These are phyloP conservation scores for Pachycephus smyrnensis DNA, from an alignment of 2,888 invertebrate species.

Conservation along the genomic window DNA sequence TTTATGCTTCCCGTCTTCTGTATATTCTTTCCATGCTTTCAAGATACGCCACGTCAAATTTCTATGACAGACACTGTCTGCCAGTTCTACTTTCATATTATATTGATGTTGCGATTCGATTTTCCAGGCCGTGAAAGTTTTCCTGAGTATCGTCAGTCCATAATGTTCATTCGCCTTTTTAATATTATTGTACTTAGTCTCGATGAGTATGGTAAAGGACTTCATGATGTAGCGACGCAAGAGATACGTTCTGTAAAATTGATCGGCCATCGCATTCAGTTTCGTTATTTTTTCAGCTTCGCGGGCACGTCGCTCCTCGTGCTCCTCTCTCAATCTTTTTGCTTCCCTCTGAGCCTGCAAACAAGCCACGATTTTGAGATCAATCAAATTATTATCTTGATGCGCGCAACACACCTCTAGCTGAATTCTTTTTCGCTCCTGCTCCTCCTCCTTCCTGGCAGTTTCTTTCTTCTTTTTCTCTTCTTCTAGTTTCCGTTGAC, in stretches of 20 bases:
- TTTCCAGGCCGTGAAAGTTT: constrained; percentile 68
- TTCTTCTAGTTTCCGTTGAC: constrained; percentile 65
- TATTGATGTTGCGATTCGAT: constrained; percentile 59
- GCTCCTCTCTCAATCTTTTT: constrained; percentile 48
- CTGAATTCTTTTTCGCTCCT: constrained; percentile 61
- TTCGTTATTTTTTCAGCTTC: constrained; percentile 46
- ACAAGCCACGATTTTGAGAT: constrained; percentile 11
- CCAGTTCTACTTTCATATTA: constrained; percentile 40
- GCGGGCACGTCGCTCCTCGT: constrained; percentile 42
- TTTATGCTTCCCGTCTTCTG: constrained; percentile 64
- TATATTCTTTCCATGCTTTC: constrained; percentile 42
- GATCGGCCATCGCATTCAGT: constrained; percentile 46
- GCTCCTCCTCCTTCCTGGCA: constrained; percentile 64
- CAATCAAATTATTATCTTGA: not conserved
- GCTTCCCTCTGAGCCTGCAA: constrained; percentile 52
- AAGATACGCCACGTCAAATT: constrained; percentile 46
- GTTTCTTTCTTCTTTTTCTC: constrained; percentile 60
- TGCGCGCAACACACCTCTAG: constrained; percentile 56
- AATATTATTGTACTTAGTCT: constrained; percentile 39
- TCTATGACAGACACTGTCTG: constrained; percentile 38
- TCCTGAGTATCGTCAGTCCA: constrained; percentile 68
- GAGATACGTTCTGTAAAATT: constrained; percentile 52
- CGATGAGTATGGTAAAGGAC: constrained; percentile 47
- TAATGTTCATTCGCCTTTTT: constrained; percentile 71
- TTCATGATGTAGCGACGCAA: constrained; percentile 49